Percentiles rank a stretch among this genome's conserved stretches.
Evolutionary conservation across 2,113 vertebrate species (phyloP).

Genomic region (Upupa epops): DNA sequence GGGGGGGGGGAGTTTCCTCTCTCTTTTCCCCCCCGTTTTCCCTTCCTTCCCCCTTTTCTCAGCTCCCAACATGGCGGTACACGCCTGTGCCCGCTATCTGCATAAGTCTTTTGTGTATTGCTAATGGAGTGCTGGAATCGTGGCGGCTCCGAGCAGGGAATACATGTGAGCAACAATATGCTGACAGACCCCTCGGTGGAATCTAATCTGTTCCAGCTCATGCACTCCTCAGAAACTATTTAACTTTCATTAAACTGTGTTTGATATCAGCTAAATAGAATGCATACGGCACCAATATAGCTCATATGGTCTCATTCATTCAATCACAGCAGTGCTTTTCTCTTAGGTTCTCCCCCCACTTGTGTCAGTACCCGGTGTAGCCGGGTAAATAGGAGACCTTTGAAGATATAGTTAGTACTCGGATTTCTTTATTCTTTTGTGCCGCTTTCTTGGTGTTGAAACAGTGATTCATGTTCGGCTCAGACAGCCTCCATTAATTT

Average conservation of each 20-base stretch:
- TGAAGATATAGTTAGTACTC: constrained; percentile 92
- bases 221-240: constrained; percentile 91
- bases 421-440: constrained; percentile 92
- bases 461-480: constrained; percentile 97
- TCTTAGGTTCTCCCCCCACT: constrained; percentile 78
- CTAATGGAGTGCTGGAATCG: constrained; percentile 88
- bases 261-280: constrained; percentile 92
- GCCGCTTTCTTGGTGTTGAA: constrained; percentile 86
- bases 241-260: constrained; percentile 95
- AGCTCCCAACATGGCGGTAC: constrained; percentile 82
- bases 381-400: constrained; percentile 91
- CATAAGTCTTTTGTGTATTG: constrained; percentile 90
- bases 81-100: constrained; percentile 84
- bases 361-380: constrained; percentile 84
- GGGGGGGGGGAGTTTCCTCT: too few relatives aligned
- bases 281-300: constrained; percentile 86
- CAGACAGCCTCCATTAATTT: constrained; percentile 96
- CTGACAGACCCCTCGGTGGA: constrained; percentile 88
- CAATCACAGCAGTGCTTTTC: constrained; percentile 83
- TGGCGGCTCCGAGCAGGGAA: constrained; percentile 84
- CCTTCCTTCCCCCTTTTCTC: constrained; percentile 60
- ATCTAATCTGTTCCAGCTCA: constrained; percentile 92
- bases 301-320: constrained; percentile 89
- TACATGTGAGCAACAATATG: constrained; percentile 88
- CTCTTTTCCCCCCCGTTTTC: background rate